Evolutionary conservation across 1,140 invertebrate species (phyloP).

Genomic region (Aphelinus certus): DNA sequence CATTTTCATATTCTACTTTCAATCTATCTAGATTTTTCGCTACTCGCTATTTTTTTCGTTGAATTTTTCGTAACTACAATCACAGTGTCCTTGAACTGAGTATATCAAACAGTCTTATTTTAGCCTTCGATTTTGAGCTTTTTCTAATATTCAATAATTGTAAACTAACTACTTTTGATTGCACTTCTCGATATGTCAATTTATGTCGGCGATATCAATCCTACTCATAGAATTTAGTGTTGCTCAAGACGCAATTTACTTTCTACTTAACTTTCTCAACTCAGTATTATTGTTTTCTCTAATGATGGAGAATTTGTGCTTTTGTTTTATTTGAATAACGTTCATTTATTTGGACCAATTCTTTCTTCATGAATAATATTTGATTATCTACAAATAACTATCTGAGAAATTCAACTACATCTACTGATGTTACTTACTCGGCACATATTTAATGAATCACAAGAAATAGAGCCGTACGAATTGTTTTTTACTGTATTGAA

Average conservation of each 20-base stretch:
- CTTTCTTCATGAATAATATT: too few species aligned
- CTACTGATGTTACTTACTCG: neutral
- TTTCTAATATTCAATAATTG: constrained; percentile 24
- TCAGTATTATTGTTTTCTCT: too few species aligned
- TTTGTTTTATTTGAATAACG: too few species aligned
- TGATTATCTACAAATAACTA: too few species aligned
- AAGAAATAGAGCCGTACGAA: constrained; percentile 17
- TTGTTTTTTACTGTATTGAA: too few species aligned
- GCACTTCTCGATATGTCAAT: constrained; percentile 52
- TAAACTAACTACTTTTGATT: constrained; percentile 53
- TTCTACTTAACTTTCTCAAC: too few species aligned
- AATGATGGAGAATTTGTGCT: too few species aligned
- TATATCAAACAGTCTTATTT: constrained; percentile 53
- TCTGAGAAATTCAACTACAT: too few species aligned
- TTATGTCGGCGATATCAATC: neutral
- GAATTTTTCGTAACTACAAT: constrained; percentile 53
- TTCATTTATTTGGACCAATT: too few species aligned
- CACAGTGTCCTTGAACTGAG: constrained; percentile 63
- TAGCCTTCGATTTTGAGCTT: constrained; percentile 49
- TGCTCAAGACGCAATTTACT: too few species aligned
- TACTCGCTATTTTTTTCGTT: constrained; percentile 43
- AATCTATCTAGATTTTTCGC: constrained; percentile 39
- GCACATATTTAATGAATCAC: constrained; percentile 29
- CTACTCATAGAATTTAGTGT: too few species aligned
- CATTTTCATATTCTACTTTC: constrained; percentile 42